Percentiles rank a stretch among this genome's conserved stretches.
Evolutionary conservation across 2,113 vertebrate species (phyloP).

Genomic region (Campylorhamphus procurvoides): DNA sequence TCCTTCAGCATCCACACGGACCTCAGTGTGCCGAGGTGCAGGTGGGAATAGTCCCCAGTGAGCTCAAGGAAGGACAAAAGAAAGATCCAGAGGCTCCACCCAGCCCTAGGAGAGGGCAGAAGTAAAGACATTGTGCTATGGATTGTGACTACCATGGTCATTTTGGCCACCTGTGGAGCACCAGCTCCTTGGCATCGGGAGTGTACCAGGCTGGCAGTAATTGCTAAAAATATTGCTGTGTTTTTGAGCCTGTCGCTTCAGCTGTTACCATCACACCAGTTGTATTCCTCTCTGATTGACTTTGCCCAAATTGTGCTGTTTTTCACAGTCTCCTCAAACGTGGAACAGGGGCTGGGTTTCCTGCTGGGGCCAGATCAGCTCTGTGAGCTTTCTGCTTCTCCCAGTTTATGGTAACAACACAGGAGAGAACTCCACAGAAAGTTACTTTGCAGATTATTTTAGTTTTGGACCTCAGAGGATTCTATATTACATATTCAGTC

Average conservation of each 20-base stretch:
- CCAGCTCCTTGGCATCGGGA: not conserved
- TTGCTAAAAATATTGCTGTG: rapidly evolving
- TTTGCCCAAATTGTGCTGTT: not conserved
- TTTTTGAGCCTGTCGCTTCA: not conserved
- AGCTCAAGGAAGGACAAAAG: not conserved
- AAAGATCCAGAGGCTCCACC: not conserved
- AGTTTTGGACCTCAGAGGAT: not conserved
- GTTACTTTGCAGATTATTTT: not conserved
- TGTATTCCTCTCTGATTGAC: not conserved
- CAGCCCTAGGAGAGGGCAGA: not conserved
- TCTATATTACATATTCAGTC: not conserved
- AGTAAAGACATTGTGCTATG: not conserved
- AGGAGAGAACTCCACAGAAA: not conserved
- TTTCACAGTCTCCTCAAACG: not conserved
- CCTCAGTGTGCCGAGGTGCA: not conserved
- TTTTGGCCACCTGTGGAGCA: not conserved
- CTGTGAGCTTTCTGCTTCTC: not conserved
- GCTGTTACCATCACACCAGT: not conserved
- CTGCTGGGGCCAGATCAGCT: not conserved
- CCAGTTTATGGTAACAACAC: not conserved
- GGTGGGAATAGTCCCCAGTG: not conserved
- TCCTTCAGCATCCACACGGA: not conserved
- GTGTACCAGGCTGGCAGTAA: not conserved
- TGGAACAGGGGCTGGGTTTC: not conserved
- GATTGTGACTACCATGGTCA: not conserved